Percentiles rank a stretch among this genome's conserved stretches.
phyloP scores from a whole-genome alignment of 1,140 invertebrate genomes.

The Thaumatotibia leucotreta region DNA sequence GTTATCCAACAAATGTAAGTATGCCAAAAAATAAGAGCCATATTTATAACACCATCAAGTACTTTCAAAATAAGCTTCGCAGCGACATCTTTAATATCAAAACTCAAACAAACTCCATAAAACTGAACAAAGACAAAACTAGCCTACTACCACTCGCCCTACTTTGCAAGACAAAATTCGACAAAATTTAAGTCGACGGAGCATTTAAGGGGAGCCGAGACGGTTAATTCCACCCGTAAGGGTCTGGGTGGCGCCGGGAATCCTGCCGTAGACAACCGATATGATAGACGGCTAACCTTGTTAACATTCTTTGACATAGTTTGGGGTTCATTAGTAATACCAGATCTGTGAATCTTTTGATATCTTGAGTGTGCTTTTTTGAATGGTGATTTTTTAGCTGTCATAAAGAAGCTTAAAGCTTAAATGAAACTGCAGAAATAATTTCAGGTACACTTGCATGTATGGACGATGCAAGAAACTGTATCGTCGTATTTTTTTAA shows the following conservation, averaged over 20 bases:
- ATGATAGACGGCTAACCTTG: constrained; percentile 27
- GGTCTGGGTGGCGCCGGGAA: constrained; percentile 65
- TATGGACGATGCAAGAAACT: too few relatives aligned
- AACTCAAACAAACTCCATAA: background rate
- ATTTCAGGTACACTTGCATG: too few relatives aligned
- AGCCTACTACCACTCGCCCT: background rate
- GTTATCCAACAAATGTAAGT: too few relatives aligned
- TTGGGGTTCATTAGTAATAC: constrained; percentile 16
- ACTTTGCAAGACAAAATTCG: constrained; percentile 54
- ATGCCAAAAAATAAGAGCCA: too few relatives aligned
- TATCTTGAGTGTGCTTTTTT: background rate
- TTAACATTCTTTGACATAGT: constrained; percentile 8
- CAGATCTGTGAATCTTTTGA: too few relatives aligned
- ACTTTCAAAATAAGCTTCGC: background rate
- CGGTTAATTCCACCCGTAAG: constrained; percentile 74
- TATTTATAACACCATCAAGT: background rate
- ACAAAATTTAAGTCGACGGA: constrained; percentile 71
- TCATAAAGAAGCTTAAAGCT: too few relatives aligned
- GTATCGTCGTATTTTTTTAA: too few relatives aligned
- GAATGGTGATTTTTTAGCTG: background rate
- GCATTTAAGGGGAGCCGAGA: constrained; percentile 69
- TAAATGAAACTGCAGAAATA: too few relatives aligned
- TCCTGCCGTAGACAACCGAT: constrained; percentile 60
- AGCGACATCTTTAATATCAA: background rate
- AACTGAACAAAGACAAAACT: background rate